Percentiles rank a stretch among this genome's conserved stretches.
phyloP scores from a whole-genome alignment of 1,140 invertebrate species.

The Paraescarpia echinospica region DNA sequence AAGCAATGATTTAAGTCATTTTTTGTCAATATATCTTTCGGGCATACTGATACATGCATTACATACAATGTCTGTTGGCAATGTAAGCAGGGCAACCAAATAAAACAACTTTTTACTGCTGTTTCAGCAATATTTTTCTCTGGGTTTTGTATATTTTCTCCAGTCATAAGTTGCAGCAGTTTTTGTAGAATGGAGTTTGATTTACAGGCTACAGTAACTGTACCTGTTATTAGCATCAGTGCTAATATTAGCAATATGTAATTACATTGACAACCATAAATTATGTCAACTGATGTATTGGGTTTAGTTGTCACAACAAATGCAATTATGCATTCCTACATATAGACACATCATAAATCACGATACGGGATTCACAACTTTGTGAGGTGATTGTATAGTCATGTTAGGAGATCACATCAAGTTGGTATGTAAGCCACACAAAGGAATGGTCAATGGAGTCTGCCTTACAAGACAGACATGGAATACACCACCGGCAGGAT shows the following conservation, averaged over 20 bases:
- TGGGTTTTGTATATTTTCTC: neutral
- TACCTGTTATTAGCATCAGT: neutral
- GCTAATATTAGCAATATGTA: neutral
- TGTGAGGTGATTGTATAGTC: neutral
- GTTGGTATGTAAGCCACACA: neutral
- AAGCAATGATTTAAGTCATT: neutral
- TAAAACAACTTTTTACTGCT: neutral
- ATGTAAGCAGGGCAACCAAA: neutral
- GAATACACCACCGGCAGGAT: neutral
- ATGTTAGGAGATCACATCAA: neutral
- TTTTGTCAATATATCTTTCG: neutral
- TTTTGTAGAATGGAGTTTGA: neutral
- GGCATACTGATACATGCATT: neutral
- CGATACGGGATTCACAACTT: neutral
- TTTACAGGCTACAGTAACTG: neutral
- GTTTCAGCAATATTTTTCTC: neutral
- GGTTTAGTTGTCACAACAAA: neutral
- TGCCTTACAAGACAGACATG: neutral
- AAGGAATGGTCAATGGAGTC: neutral
- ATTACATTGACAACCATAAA: neutral
- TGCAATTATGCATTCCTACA: neutral
- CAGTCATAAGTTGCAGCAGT: neutral
- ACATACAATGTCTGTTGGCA: neutral
- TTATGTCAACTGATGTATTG: neutral
- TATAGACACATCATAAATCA: neutral